Evolutionary conservation across 2,113 vertebrate species (phyloP), one percentile per base, ranked within the genome.

Genomic region (Brienomyrus brachyistius): DNA sequence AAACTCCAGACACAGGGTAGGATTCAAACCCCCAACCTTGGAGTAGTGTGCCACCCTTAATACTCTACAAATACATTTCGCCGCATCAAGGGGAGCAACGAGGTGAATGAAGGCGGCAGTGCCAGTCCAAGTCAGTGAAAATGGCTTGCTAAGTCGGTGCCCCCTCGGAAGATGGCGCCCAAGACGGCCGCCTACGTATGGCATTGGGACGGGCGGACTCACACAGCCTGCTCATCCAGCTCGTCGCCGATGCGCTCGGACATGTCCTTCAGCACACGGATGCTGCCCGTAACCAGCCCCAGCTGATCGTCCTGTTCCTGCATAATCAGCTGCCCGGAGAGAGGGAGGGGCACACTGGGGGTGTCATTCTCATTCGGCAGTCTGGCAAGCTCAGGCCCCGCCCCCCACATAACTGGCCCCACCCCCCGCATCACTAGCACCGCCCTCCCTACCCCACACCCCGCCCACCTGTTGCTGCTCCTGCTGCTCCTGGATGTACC

Each of bases 241-340:
- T 97, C 96, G n/a, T 97, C 95, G 59, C 96, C 96, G 0, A 97
- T 96, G 0, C 92, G 94, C 50, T 92, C 92, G 0, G 95, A 97
- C 96, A 97, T 97, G 94, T 97, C 95, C 91, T 97, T 97, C 50
- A 97, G 95, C 88, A 96, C 95, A 88, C 93, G 92, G 91, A 97
- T 97, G 91, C 96, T 97, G 45, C 96, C 97, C 0, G 96, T 95
- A 91, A 97, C 96, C 94, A 97, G 87, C 91, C 97, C 96, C 91
- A 97, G 92, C 91, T 97, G 96, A 59, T 97, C 95, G 6, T 97
- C 95, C 94, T 97, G 96, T 15, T 96, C 95, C 90, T 97, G 94
- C 88, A 96, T 82, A 87, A 97, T 97, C 90, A 97, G 91, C 97
- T 97, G 88, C n/a, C n/a, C 89, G 59, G 90, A 74, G 62, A 45